Evolutionary conservation across 2,797 vertebrate genomes (phyloP).

Genomic region (Pangasius sanitwongsei): DNA sequence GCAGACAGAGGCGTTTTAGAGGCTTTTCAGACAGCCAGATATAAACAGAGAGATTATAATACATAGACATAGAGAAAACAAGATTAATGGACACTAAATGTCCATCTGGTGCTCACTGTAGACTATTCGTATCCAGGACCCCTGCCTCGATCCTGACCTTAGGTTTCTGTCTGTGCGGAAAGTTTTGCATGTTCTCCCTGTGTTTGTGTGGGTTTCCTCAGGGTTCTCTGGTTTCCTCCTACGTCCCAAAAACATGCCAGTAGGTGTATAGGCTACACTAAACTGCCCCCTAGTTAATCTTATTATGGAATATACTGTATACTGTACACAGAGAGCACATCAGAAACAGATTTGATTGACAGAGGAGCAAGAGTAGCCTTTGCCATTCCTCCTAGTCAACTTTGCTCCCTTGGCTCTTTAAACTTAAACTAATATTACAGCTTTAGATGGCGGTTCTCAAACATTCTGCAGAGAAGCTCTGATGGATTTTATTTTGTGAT

Average conservation of each 20-base stretch:
- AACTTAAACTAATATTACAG: neutral
- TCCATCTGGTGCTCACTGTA: constrained; percentile 2
- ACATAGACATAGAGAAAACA: neutral
- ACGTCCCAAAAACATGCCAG: neutral
- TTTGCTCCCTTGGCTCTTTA: neutral
- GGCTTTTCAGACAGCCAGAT: neutral
- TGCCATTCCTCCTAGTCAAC: neutral
- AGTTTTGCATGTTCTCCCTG: neutral
- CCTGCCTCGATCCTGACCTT: too few species aligned
- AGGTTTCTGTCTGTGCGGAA: too few species aligned
- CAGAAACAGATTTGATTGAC: neutral
- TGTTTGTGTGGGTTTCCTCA: neutral
- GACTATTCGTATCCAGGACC: neutral
- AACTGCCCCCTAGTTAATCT: neutral
- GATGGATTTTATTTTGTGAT: neutral
- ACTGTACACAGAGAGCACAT: neutral
- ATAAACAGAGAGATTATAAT: constrained; percentile 6
- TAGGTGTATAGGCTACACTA: neutral
- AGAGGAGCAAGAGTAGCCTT: neutral
- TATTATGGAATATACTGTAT: neutral
- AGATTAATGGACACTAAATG: neutral
- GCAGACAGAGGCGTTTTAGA: neutral
- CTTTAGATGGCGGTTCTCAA: neutral
- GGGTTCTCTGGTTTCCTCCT: neutral
- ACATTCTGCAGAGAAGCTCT: neutral